Conservation (phyloP, 1,140 invertebrate genomes). For the Temnothorax longispinosus region DNA sequence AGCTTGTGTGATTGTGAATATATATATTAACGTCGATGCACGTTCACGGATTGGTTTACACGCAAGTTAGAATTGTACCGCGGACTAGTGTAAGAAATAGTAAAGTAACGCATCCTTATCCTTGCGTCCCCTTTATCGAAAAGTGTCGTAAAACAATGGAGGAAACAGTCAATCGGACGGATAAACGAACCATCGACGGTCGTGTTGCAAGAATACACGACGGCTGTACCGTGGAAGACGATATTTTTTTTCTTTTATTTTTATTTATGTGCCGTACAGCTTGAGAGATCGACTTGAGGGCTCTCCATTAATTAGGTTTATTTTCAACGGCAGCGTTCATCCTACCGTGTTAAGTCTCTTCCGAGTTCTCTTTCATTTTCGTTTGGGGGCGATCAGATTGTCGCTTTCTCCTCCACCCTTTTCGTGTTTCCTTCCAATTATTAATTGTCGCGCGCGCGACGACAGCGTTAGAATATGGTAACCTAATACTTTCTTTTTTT, state of each 20-base stretch:
- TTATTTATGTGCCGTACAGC: neutral
- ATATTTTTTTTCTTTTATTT: constrained; percentile 10
- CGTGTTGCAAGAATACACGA: neutral
- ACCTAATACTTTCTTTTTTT: constrained; percentile 79
- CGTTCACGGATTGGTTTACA: neutral
- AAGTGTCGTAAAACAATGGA: neutral
- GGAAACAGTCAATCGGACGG: neutral
- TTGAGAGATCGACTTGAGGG: neutral
- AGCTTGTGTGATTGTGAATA: neutral
- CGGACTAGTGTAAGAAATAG: neutral
- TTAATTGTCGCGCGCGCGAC: constrained; percentile 21
- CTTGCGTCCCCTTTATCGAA: neutral
- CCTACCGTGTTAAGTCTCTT: neutral
- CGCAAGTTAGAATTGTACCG: neutral
- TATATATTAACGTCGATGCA: neutral
- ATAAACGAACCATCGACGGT: neutral
- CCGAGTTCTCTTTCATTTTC: neutral
- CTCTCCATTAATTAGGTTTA: neutral
- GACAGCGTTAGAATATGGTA: constrained; percentile 36
- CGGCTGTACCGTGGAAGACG: neutral
- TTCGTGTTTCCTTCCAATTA: constrained; percentile 15
- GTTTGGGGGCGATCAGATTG: neutral
- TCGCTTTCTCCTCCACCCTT: neutral
- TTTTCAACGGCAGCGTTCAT: neutral
- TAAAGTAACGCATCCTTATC: neutral